Evolutionary conservation across 1,140 invertebrate species (phyloP).

Genomic region (Drosophila willistoni): DNA sequence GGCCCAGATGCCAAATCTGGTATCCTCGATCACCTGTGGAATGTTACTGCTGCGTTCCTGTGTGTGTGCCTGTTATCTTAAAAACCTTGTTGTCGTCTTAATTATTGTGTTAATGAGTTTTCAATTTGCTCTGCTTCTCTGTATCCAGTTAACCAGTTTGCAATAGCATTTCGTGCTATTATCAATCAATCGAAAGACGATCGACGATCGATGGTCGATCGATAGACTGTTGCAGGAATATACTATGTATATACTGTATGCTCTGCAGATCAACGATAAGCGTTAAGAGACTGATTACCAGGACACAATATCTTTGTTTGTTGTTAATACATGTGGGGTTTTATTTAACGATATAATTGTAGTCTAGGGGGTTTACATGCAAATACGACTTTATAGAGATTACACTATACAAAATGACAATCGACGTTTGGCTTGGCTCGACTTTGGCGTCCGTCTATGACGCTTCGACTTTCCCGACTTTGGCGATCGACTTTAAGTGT

Average conservation of each 20-base stretch:
- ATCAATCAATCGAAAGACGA: conserved; percentile 74
- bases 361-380: no score
- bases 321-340: conserved; percentile 76
- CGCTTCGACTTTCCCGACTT: no score
- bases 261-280: conserved; percentile 72
- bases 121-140: conserved; percentile 71
- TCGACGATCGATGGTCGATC: conserved; percentile 53
- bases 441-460: no score
- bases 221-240: conserved; percentile 37
- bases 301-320: conserved; percentile 51
- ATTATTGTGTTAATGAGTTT: conserved; percentile 83
- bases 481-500: no score
- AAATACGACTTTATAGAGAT: no score
- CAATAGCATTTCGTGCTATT: conserved; percentile 77
- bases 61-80: conserved; percentile 72
- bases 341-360: no score
- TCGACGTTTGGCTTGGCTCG: no score
- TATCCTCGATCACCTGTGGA: conserved; percentile 40
- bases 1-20: conserved; percentile 47
- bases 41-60: conserved; percentile 39
- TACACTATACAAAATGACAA: no score
- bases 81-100: conserved; percentile 83
- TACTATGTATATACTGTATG: conserved; percentile 34
- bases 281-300: conserved; percentile 52
- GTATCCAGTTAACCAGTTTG: conserved; percentile 61